Base-by-base conservation (phyloP, 2,797 vertebrate species). In the Acipenser oxyrinchus region DNA sequence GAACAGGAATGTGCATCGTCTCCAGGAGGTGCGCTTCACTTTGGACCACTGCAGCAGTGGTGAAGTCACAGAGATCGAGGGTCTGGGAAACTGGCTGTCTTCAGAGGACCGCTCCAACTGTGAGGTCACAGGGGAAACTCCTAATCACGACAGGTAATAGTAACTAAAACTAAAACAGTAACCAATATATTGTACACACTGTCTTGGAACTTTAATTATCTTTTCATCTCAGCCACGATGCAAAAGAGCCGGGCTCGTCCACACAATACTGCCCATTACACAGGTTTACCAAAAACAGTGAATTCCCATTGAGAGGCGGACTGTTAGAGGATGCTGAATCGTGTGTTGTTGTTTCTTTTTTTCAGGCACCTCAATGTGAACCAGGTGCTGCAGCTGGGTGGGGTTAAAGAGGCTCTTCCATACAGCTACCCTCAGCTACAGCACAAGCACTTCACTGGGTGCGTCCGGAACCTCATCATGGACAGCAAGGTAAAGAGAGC, bases 391-490 rank as follows among this genome's bases (percentile, higher is more conserved):
- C 93, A 94, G 79, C 79, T 96, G 7, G 94, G 93, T 5, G 94
- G 93, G 50, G 89, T 94, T 10, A 96, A 94, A n/a, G 91, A 93
- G 75, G 89, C 90, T 0, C 77, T 93, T 18, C 89, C 92, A 0
- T 94, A 92, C 74, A 82, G 89, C 73, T 94, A 94, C 74, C 91
- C 89, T 0, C 89, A 93, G 48, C 66, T 94, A 58, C 86, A 88
- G 59, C 89, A 93, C 79, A 93, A 91, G 74, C 92, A 93, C 81
- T 95, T 94, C 71, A 91, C 86, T 1, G 93, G 94, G 68, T 95
- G 94, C 78, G 83, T 96, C 61, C 90, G 90, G 67, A 94, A 93
- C 83, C 79, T 96, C 59, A 15, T 92, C 5, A 73, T 95, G 73
- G 93, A 96, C 82, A 94, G 92, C 86, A 89, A 94, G 91, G 93